A percentile compares a stretch with the other conserved stretches of the same genome.
Conservation (phyloP, 1,140 invertebrate species). For the Chymomyza costata region DNA sequence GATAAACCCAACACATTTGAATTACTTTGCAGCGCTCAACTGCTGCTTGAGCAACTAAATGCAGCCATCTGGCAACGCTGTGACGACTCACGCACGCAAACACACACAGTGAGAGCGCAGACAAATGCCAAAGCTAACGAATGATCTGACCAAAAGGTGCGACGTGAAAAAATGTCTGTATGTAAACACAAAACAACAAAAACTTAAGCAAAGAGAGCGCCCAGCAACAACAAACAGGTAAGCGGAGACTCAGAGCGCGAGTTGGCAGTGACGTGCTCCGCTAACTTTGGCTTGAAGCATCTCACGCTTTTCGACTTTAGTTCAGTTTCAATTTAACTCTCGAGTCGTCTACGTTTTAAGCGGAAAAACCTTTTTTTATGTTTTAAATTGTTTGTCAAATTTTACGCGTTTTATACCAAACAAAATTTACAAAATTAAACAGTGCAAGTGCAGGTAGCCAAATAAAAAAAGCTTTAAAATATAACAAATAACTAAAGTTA, state of each 20-base stretch:
- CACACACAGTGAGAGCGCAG: not conserved
- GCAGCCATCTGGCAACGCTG: slow-evolving; percentile 34
- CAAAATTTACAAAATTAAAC: slow-evolving; percentile 1
- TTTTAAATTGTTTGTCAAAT: slow-evolving; percentile 6
- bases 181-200: slow-evolving; percentile 35
- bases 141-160: slow-evolving; percentile 61
- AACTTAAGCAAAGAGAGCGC: slow-evolving; percentile 6
- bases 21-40: slow-evolving; percentile 20
- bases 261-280: slow-evolving; percentile 19
- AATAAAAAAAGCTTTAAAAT: slow-evolving; percentile 13
- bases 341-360: slow-evolving; percentile 56
- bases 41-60: slow-evolving; percentile 20
- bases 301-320: slow-evolving; percentile 19
- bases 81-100: not conserved
- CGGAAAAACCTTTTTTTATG: slow-evolving; percentile 32
- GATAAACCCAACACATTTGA: too few relatives aligned
- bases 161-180: slow-evolving; percentile 31
- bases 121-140: slow-evolving; percentile 44
- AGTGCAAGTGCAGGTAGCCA: slow-evolving; percentile 44
- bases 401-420: slow-evolving; percentile 38
- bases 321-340: slow-evolving; percentile 53
- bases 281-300: slow-evolving; percentile 37
- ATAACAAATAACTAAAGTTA: slow-evolving; percentile 5
- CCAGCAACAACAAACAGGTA: slow-evolving; percentile 21
- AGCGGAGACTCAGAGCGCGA: too few relatives aligned